These are phyloP conservation scores for Lochmaea crataegi DNA, from an alignment of 2,888 invertebrate species.

Conservation along the genomic window DNA sequence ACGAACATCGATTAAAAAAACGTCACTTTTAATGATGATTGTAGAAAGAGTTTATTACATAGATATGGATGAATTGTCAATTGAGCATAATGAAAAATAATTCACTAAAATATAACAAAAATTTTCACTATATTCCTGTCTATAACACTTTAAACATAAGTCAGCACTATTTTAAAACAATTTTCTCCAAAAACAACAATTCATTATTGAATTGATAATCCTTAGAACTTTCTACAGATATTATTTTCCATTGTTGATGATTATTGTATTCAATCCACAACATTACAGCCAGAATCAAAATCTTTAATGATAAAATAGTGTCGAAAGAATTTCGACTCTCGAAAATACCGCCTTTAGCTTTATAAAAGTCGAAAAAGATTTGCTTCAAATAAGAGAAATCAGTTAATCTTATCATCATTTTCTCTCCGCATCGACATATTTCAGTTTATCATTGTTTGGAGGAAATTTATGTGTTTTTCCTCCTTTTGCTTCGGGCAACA, in stretches of 20 bases:
- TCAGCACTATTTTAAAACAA: too few relatives aligned
- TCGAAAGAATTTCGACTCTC: constrained; percentile 19
- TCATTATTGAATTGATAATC: not conserved
- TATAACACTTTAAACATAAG: too few relatives aligned
- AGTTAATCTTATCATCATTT: constrained; percentile 40
- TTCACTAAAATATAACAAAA: too few relatives aligned
- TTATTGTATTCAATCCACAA: not conserved
- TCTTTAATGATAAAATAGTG: constrained; percentile 13
- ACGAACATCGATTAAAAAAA: too few relatives aligned
- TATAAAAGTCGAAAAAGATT: constrained; percentile 27
- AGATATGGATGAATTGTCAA: too few relatives aligned
- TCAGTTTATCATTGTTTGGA: constrained; percentile 9
- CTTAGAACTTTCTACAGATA: too few relatives aligned
- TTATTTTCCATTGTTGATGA: not conserved
- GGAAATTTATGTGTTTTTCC: constrained; percentile 5
- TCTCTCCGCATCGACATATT: constrained; percentile 31
- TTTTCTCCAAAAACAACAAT: too few relatives aligned
- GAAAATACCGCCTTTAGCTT: constrained; percentile 19
- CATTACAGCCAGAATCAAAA: not conserved
- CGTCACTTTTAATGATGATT: too few relatives aligned
- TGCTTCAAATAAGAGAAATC: constrained; percentile 34
- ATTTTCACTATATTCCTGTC: too few relatives aligned
- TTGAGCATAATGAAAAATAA: too few relatives aligned
- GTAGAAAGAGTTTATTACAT: too few relatives aligned
- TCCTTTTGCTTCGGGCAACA: constrained; percentile 2